Conservation (phyloP, 2,113 vertebrate genomes). For the Porphyrio hochstetteri region DNA sequence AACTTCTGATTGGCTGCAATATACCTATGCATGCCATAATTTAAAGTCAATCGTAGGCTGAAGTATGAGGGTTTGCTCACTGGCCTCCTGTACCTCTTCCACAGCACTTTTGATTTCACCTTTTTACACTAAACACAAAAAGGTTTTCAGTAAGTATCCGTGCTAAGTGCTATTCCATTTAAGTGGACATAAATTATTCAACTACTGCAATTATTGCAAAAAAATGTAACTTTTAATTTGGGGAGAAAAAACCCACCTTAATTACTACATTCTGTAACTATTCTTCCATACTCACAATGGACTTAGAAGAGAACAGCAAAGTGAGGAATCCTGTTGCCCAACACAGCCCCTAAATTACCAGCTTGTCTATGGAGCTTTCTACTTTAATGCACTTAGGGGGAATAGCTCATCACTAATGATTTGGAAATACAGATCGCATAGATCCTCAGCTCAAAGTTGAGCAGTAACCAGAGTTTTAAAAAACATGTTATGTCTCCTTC, state of each 20-base stretch:
- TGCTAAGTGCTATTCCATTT: conserved; percentile 20
- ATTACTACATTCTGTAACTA: conserved; percentile 41
- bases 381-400: conserved; percentile 39
- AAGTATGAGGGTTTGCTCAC: neutral
- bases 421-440: conserved; percentile 10
- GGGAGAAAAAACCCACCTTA: neutral
- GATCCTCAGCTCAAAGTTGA: neutral
- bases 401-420: conserved; percentile 60
- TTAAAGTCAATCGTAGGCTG: neutral
- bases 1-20: neutral
- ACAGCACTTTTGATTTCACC: neutral
- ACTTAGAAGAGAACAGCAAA: conserved; percentile 14
- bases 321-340: conserved; percentile 39
- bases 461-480: neutral
- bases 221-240: conserved; percentile 71
- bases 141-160: conserved; percentile 48
- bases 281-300: conserved; percentile 33
- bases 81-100: neutral
- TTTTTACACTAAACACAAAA: conserved; percentile 30
- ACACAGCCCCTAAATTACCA: conserved; percentile 31
- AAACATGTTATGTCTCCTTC: neutral
- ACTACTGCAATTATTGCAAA: conserved; percentile 62
- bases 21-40: fast-evolving
- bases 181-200: conserved; percentile 66
- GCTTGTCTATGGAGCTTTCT: conserved; percentile 7